Evolutionary conservation across 37 sponge, comb jelly and placozoan genomes (phyloP).

Genomic region (Haliclona indistincta): DNA sequence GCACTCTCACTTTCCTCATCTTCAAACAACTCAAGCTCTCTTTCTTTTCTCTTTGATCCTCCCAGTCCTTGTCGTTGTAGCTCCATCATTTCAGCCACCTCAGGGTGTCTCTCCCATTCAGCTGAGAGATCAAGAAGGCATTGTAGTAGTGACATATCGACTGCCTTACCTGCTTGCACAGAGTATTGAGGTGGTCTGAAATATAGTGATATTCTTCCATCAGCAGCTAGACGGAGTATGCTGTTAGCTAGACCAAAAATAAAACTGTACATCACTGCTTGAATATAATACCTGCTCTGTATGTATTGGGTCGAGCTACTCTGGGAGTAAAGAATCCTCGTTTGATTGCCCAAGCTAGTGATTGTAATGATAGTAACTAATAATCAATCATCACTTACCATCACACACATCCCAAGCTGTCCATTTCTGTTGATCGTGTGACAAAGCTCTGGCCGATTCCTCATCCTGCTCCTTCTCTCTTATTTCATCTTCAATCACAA

Average conservation of each 20-base stretch:
- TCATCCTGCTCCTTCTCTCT: neutral
- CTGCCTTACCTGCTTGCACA: constrained; percentile 55
- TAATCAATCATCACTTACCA: constrained; percentile 34
- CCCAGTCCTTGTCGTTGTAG: constrained; percentile 49
- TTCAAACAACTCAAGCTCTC: too few relatives aligned
- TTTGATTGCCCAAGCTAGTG: constrained; percentile 89
- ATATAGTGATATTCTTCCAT: constrained; percentile 83
- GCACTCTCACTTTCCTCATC: constrained; percentile 11
- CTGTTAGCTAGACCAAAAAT: constrained; percentile 72
- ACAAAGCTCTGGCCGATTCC: neutral
- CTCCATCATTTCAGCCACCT: constrained; percentile 56
- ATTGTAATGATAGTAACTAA: neutral
- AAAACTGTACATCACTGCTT: neutral
- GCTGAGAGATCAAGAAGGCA: constrained; percentile 10
- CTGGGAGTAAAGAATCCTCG: constrained; percentile 80
- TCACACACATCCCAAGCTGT: constrained; percentile 96
- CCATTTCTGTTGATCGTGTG: constrained; percentile 23
- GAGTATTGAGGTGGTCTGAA: constrained; percentile 83
- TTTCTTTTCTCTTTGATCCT: neutral
- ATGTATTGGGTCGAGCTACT: constrained; percentile 87
- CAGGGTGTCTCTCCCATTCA: constrained; percentile 58
- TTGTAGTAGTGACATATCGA: neutral
- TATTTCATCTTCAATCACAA: neutral
- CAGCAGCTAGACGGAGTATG: constrained; percentile 85
- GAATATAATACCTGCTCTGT: constrained; percentile 80